Base-by-base conservation (phyloP, 2,797 vertebrate genomes). In the Strix occidentalis region DNA sequence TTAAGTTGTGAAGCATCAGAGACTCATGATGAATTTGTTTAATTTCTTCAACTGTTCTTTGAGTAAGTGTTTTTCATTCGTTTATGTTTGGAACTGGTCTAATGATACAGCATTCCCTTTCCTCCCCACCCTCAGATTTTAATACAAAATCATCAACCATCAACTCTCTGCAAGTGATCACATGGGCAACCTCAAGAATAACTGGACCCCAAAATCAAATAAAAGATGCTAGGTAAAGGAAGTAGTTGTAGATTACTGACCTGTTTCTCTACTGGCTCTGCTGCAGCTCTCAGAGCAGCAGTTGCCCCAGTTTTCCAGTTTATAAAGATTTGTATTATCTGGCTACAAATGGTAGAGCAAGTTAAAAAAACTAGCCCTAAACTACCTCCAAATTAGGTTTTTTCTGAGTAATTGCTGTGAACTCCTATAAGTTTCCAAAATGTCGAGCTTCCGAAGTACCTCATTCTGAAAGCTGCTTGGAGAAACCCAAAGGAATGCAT, bases 251-350 rank as follows among this genome's bases (percentile, higher is more conserved):
- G 53, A n/a, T 68, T 50, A 63, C 16, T 70, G 79, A 84, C 58
- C 57, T 78, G 39, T 70, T 93, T 91, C 84, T 87, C 31, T 78
- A 37, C 45, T 54, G 48, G 50, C 68, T 89, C 33, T 93, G 53
- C 75, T 81, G 80, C 45, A 79, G 50, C 54, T 95, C 87, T 93
- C 68, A 37, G 89, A 87, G 39, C 64, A 68, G 63, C 66, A 82
- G 33, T 91, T 94, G 78, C 37, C 70, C 72, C 60, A 54, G 39
- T 84, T 92, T 89, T 92, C 53, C 60, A 88, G n/a, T 88, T 89
- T 86, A 70, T 93, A 33, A 86, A 85, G 66, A 90, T 96, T 94
- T 78, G 35, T 71, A 68, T 89, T 93, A 65, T 69, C 61, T 15
- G 2, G 50, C 60, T 93, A 29, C 50, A 87, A 57, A 75, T 43